These are phyloP conservation scores for Drosophila pseudoananassae DNA, from an alignment of 1,140 invertebrate species.

Conservation along the genomic window DNA sequence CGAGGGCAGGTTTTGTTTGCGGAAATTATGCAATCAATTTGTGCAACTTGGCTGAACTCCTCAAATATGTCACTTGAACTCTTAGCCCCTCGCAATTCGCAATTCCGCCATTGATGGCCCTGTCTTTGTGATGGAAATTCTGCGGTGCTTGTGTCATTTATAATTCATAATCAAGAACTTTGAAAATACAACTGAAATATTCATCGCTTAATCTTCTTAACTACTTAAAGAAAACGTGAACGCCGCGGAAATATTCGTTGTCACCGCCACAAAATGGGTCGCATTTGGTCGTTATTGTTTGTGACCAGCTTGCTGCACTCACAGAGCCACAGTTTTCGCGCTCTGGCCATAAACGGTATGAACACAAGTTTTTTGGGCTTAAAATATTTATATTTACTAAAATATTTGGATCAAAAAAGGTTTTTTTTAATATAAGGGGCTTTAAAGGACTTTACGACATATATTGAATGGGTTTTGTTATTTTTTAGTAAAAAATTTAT, in stretches of 20 bases:
- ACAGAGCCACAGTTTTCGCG: constrained; percentile 64
- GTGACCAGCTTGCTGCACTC: constrained; percentile 67
- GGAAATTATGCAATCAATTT: constrained; percentile 81
- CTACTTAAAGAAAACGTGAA: constrained; percentile 7
- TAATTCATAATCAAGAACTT: constrained; percentile 13
- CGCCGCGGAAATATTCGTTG: constrained; percentile 6
- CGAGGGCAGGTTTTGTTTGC: constrained; percentile 53
- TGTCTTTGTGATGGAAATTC: constrained; percentile 30
- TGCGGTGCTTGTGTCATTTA: constrained; percentile 6
- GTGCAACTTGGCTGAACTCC: constrained; percentile 62
- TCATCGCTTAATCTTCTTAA: constrained; percentile 14
- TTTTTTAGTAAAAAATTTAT: background rate
- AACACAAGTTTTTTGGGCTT: background rate
- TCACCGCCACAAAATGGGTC: constrained; percentile 46
- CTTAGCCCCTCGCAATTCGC: too few species aligned
- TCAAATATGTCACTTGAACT: constrained; percentile 55
- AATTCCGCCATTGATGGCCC: constrained; percentile 16
- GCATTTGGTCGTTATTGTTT: constrained; percentile 65
- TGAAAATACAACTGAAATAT: constrained; percentile 1
- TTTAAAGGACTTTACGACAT: too few species aligned
- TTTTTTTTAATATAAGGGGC: too few species aligned
- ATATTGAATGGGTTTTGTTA: too few species aligned
- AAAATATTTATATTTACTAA: background rate
- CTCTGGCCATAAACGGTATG: constrained; percentile 58
- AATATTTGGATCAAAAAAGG: too few species aligned